A percentile compares a stretch with the other conserved stretches of the same genome.
Conservation (phyloP, 2,888 invertebrate species). For the Nymphalis polychloros region DNA sequence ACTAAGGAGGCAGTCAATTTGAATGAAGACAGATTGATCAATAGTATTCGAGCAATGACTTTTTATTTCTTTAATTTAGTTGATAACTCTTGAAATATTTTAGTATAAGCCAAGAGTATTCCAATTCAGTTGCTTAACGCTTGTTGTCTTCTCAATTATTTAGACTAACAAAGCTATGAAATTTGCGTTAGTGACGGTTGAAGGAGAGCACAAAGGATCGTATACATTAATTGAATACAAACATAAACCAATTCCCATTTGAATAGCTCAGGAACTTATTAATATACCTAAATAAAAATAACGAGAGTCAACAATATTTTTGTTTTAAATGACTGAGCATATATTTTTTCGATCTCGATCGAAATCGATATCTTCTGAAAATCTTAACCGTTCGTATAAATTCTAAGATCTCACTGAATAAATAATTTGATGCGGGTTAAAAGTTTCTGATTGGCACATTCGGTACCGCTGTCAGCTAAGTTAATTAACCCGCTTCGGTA, state of each 20-base stretch:
- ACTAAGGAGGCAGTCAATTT: neutral
- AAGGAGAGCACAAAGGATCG: constrained; percentile 28
- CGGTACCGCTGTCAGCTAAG: constrained; percentile 30
- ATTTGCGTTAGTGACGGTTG: constrained; percentile 48
- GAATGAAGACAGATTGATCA: neutral
- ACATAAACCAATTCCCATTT: neutral
- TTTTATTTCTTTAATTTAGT: neutral
- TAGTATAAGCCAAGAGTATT: neutral
- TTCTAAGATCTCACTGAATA: constrained; percentile 5
- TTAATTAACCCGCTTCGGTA: constrained; percentile 37
- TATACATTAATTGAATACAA: neutral
- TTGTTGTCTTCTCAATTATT: constrained; percentile 42
- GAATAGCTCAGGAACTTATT: neutral
- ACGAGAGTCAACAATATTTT: too few relatives aligned
- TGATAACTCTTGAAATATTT: neutral
- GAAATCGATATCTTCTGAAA: too few relatives aligned
- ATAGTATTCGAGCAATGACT: neutral
- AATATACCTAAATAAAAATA: too few relatives aligned
- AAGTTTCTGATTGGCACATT: constrained; percentile 39
- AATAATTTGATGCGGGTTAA: constrained; percentile 32
- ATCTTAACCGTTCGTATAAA: too few relatives aligned
- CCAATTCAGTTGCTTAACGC: neutral
- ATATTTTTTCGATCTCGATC: too few relatives aligned
- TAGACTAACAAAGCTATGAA: constrained; percentile 47
- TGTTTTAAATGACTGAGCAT: too few relatives aligned